Conservation (phyloP, 2,888 invertebrate genomes). For the Drosophila birchii region DNA sequence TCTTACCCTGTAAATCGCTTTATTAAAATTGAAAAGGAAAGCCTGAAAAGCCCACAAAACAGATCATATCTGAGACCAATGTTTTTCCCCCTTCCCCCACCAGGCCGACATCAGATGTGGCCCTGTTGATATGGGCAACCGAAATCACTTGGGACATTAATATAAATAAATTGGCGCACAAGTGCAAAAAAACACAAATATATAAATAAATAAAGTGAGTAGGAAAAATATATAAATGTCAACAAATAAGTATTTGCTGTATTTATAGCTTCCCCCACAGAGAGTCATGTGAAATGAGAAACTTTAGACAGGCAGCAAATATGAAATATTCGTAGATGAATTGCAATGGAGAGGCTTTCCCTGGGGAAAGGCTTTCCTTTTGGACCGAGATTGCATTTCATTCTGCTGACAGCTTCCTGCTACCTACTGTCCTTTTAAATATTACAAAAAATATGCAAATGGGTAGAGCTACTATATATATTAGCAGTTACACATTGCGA, state of each 20-base stretch:
- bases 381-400: conserved; percentile 43
- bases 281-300: conserved; percentile 24
- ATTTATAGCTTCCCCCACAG: conserved; percentile 16
- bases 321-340: conserved; percentile 19
- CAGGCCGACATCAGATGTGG: neutral
- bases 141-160: conserved; percentile 48
- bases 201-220: conserved; percentile 8
- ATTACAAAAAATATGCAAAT: conserved; percentile 24
- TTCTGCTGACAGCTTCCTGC: conserved; percentile 18
- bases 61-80: conserved; percentile 24
- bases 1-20: conserved; percentile 19
- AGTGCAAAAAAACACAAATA: conserved; percentile 20
- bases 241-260: conserved; percentile 40
- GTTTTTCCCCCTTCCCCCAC: neutral
- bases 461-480: neutral
- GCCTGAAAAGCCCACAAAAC: conserved; percentile 22
- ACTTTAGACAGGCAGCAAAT: conserved; percentile 10
- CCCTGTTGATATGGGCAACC: conserved; percentile 52
- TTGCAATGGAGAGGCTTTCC: conserved; percentile 13
- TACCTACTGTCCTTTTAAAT: conserved; percentile 30
- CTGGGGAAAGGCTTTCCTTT: conserved; percentile 13
- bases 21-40: conserved; percentile 35
- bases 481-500: conserved; percentile 5
- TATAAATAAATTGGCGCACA: conserved; percentile 50
- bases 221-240: conserved; percentile 28